These are phyloP conservation scores for Ceratosolen fusciceps DNA, from an alignment of 1,140 invertebrate species.

Conservation along the genomic window DNA sequence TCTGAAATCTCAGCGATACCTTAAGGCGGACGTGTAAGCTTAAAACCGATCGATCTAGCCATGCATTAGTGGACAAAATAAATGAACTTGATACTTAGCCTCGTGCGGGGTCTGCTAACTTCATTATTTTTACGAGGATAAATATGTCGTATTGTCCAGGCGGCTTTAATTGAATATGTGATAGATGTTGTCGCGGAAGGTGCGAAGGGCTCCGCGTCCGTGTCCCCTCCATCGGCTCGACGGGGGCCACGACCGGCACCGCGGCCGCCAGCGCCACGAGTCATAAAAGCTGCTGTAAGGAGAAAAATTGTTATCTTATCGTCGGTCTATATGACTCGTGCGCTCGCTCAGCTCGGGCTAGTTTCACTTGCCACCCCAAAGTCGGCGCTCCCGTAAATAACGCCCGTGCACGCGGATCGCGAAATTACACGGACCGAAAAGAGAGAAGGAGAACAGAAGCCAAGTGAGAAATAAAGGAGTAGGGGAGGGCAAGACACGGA, in stretches of 20 bases:
- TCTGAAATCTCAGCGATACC: not conserved
- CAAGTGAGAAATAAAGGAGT: not conserved
- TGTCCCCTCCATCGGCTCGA: not conserved
- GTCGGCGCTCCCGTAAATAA: not conserved
- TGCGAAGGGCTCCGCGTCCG: too few species aligned
- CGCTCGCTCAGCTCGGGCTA: not conserved
- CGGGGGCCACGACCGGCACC: too few species aligned
- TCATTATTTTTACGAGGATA: constrained; percentile 44
- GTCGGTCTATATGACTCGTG: not conserved
- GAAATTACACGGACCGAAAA: not conserved
- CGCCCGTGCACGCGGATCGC: not conserved
- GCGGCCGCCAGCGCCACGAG: too few species aligned
- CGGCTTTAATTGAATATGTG: constrained; percentile 51
- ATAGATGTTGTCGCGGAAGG: not conserved
- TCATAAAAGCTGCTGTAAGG: not conserved
- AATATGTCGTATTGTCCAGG: constrained; percentile 46
- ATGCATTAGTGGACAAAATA: not conserved
- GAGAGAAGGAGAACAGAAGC: not conserved
- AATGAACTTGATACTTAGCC: not conserved
- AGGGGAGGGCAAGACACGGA: constrained; percentile 25
- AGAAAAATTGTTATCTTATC: constrained; percentile 21
- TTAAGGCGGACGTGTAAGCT: not conserved
- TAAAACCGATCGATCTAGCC: not conserved
- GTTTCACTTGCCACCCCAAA: not conserved
- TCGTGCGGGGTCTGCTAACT: not conserved